Conservation (phyloP, 1,140 invertebrate species). For the Lordiphosa clarofinis region DNA sequence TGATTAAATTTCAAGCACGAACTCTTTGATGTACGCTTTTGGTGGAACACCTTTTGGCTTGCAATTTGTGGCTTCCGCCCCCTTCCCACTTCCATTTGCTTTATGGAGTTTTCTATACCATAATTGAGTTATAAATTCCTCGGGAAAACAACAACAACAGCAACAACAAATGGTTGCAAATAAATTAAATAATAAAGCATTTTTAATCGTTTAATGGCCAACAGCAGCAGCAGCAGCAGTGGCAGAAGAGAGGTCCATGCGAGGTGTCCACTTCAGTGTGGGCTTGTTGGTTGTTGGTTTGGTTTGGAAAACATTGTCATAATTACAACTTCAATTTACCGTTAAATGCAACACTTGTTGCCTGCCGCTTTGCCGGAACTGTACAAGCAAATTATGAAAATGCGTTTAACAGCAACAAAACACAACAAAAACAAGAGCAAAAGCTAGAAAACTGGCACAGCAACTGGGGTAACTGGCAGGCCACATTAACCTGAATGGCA, state of each 20-base stretch:
- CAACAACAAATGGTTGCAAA: slow-evolving; percentile 11
- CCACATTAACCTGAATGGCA: slow-evolving; percentile 71
- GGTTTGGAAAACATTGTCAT: slow-evolving; percentile 33
- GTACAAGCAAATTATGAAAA: slow-evolving; percentile 71
- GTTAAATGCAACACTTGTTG: slow-evolving; percentile 69
- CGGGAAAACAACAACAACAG: not conserved
- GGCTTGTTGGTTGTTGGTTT: slow-evolving; percentile 18
- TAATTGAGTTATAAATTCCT: slow-evolving; percentile 70
- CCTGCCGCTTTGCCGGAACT: slow-evolving; percentile 53
- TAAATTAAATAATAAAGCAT: slow-evolving; percentile 70
- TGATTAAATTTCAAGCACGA: no score
- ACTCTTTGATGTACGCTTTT: no score
- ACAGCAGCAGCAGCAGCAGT: not conserved
- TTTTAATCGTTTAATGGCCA: slow-evolving; percentile 62
- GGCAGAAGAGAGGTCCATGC: no score
- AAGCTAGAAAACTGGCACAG: slow-evolving; percentile 60
- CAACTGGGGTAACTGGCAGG: slow-evolving; percentile 31
- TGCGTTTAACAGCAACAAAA: slow-evolving; percentile 53
- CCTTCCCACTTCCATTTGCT: not conserved
- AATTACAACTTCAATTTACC: slow-evolving; percentile 58
- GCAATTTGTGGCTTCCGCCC: no score
- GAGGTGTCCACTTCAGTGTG: slow-evolving; percentile 11
- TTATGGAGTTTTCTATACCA: slow-evolving; percentile 7
- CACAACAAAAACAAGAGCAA: slow-evolving; percentile 27
- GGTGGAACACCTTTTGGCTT: slow-evolving; percentile 1